phyloP scores from a whole-genome alignment of 1,140 invertebrate species.

The fruit fly (Drosophila melanogaster) region Release_6_plus_ISO1_MT NT_033777.3:5955001-5955500 shows the following conservation, averaged over 20 bases:
- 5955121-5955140: no score
- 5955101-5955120: no score
- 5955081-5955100: no score
- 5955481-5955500: constrained; percentile 76
- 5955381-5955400: constrained; percentile 26
- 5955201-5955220: constrained; percentile 23
- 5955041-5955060: no score
- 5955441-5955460: constrained; percentile 54
- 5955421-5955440: constrained; percentile 58
- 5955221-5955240: constrained; percentile 38
- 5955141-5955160: background rate
- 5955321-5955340: constrained; percentile 79
- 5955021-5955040: no score
- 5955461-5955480: constrained; percentile 19
- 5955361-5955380: constrained; percentile 75
- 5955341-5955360: constrained; percentile 82
- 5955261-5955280: constrained; percentile 40
- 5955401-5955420: constrained; percentile 44
- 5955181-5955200: constrained; percentile 22
- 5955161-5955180: constrained; percentile 5
- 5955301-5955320: constrained; percentile 77
- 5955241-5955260: constrained; percentile 34
- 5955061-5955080: no score
- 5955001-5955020: no score
- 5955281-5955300: constrained; percentile 44